A percentile compares a stretch with the other conserved stretches of the same genome.
Evolutionary conservation across 1,140 invertebrate species (phyloP).

Genomic region (Luehdorfia chinensis): DNA sequence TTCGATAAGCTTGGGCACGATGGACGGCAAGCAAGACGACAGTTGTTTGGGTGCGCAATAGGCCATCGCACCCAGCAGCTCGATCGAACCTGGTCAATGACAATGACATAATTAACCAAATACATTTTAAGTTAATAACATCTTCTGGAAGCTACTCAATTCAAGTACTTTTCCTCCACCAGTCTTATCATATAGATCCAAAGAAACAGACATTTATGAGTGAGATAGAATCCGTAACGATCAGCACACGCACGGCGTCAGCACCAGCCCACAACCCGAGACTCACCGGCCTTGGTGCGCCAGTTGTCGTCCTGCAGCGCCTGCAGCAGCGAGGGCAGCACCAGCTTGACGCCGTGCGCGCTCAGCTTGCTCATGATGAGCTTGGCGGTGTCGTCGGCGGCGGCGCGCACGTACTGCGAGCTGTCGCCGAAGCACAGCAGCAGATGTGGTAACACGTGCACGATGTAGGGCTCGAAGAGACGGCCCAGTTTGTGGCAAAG

Average conservation of each 20-base stretch:
- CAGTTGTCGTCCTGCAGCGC: conserved; percentile 98
- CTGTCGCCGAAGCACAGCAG: conserved; percentile 97
- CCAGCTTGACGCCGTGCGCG: conserved; percentile 97
- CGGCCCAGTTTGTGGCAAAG: conserved; percentile 96
- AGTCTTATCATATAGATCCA: no score
- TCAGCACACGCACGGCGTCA: no score
- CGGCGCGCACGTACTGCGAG: conserved; percentile 93
- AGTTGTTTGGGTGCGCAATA: conserved; percentile 99
- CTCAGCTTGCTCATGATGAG: conserved; percentile 98
- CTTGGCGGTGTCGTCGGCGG: conserved; percentile 96
- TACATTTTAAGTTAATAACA: no score
- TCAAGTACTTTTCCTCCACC: no score
- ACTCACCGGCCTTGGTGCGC: conserved; percentile 96
- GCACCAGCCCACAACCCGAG: no score
- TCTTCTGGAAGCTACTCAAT: no score
- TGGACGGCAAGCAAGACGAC: conserved; percentile 97
- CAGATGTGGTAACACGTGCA: conserved; percentile 96
- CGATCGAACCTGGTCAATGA: conserved; percentile 87
- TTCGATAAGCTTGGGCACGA: conserved; percentile 99
- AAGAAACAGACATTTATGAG: no score
- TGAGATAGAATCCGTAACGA: no score
- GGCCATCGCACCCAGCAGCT: conserved; percentile 97
- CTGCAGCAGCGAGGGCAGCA: conserved; percentile 92
- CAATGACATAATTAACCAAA: no score
- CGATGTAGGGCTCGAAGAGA: conserved; percentile 98